These are phyloP conservation scores for Enteromius viviparus DNA, from an alignment of 2,797 vertebrate genomes.

Conservation along the genomic window DNA sequence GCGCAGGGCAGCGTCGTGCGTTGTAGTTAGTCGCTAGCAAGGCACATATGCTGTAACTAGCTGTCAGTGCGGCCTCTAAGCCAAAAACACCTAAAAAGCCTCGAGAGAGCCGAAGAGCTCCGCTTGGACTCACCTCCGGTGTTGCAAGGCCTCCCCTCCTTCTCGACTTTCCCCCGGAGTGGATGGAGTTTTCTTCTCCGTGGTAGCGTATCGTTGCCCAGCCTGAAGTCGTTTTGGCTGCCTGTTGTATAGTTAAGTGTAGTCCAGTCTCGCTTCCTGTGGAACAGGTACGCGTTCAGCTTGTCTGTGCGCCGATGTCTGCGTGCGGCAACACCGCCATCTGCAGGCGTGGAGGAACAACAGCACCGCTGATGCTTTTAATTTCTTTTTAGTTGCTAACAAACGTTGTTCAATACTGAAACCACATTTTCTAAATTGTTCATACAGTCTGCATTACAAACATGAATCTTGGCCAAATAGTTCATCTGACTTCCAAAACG, in stretches of 20 bases:
- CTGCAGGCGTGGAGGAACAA: background rate
- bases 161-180: conserved; percentile 54
- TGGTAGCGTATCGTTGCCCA: conserved; percentile 69
- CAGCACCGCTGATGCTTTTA: background rate
- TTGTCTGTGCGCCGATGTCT: background rate
- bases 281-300: conserved; percentile 27
- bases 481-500: too few relatives aligned
- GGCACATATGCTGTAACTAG: background rate
- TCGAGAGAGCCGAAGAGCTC: background rate
- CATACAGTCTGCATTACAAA: too few relatives aligned
- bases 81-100: conserved; percentile 1
- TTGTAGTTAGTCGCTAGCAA: background rate
- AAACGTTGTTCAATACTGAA: too few relatives aligned
- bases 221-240: conserved; percentile 61
- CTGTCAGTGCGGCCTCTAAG: conserved; percentile 39
- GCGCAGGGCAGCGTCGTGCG: background rate
- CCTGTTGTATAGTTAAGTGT: conserved; percentile 46
- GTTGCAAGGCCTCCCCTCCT: conserved; percentile 61
- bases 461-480: too few relatives aligned
- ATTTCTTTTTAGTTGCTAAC: too few relatives aligned
- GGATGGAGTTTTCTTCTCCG: conserved; percentile 70
- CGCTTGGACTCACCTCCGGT: conserved; percentile 66
- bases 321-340: background rate
- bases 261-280: conserved; percentile 26
- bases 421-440: too few relatives aligned